phyloP scores from a whole-genome alignment of 2,113 vertebrate species.

The Aegotheles bennettii region DNA sequence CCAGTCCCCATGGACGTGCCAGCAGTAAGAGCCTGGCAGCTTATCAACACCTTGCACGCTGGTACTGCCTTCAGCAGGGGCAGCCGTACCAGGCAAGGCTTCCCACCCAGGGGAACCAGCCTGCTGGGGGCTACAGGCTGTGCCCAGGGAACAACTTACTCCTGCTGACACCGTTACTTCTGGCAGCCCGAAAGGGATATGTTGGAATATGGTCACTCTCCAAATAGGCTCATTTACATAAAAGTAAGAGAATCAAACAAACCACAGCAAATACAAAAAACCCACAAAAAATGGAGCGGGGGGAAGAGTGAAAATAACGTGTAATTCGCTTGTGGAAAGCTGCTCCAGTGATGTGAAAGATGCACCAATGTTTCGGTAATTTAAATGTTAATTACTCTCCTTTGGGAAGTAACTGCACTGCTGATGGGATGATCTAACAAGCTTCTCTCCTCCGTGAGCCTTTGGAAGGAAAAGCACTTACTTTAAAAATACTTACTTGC shows the following conservation, averaged over 20 bases:
- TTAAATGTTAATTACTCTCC: background rate
- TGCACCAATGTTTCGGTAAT: background rate
- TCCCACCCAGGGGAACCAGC: accelerated
- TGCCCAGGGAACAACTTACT: accelerated
- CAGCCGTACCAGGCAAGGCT: accelerated
- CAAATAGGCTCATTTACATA: background rate
- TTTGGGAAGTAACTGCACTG: background rate
- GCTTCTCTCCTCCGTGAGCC: background rate
- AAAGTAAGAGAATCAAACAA: background rate
- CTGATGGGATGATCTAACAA: background rate
- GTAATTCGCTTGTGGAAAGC: background rate
- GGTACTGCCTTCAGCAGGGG: accelerated
- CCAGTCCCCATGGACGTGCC: accelerated
- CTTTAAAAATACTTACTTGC: background rate
- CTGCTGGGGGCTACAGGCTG: background rate
- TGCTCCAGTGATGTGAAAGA: background rate
- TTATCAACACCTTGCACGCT: accelerated
- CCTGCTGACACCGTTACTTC: background rate
- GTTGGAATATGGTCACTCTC: background rate
- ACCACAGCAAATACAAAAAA: background rate
- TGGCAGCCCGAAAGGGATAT: background rate
- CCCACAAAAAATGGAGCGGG: no score
- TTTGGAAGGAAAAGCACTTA: background rate
- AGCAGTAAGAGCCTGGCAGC: background rate
- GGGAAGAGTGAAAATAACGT: background rate